Evolutionary conservation across 2,888 invertebrate species (phyloP).

Genomic region (Limenitis arthemis): DNA sequence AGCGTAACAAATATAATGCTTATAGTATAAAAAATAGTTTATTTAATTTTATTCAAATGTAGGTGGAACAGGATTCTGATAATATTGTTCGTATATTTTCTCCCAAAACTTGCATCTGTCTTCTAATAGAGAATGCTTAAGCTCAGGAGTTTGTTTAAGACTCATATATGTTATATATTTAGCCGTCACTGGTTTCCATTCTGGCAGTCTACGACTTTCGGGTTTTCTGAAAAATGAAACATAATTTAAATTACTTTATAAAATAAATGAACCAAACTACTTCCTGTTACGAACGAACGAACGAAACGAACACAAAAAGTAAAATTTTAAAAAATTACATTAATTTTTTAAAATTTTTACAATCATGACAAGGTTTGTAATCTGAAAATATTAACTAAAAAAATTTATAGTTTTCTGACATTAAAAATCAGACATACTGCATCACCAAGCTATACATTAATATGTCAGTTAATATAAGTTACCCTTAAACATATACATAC

Average conservation of each 20-base stretch:
- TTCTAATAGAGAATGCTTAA: slow-evolving; percentile 26
- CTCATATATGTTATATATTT: slow-evolving; percentile 32
- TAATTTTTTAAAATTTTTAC: too few species aligned
- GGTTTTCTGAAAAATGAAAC: slow-evolving; percentile 31
- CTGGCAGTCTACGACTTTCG: slow-evolving; percentile 28
- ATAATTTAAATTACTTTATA: background rate
- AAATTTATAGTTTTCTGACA: too few species aligned
- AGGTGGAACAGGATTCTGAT: slow-evolving; percentile 21
- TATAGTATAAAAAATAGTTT: background rate
- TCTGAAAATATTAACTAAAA: too few species aligned
- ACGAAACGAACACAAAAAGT: too few species aligned
- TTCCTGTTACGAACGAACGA: too few species aligned
- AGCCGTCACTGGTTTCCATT: slow-evolving; percentile 30
- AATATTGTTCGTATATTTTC: slow-evolving; percentile 29
- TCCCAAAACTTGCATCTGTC: slow-evolving; percentile 33
- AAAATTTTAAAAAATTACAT: too few species aligned
- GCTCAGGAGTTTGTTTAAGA: slow-evolving; percentile 26
- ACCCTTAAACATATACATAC: too few species aligned
- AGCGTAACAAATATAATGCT: background rate
- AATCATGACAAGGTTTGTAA: too few species aligned
- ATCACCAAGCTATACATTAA: too few species aligned
- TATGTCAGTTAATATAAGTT: too few species aligned
- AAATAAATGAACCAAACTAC: too few species aligned
- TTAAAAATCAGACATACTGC: too few species aligned
- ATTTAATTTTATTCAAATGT: background rate